These are phyloP conservation scores for Enteromius paludinosus DNA, from an alignment of 2,797 vertebrate species.

Conservation along the genomic window DNA sequence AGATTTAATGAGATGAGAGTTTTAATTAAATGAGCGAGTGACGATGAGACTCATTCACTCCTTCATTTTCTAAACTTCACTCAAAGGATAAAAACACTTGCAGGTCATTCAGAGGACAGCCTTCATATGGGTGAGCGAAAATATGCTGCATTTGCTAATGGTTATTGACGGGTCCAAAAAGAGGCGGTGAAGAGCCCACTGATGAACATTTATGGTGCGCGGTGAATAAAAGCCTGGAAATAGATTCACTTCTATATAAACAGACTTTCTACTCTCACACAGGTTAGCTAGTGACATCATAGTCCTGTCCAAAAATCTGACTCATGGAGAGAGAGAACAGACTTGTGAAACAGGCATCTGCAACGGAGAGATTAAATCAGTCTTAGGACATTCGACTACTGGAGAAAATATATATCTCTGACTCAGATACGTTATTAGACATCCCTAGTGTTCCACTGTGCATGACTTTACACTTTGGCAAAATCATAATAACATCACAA, in stretches of 20 bases:
- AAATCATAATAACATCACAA: background rate
- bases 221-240: slow-evolving; percentile 73
- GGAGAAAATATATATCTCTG: background rate
- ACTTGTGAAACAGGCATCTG: slow-evolving; percentile 6
- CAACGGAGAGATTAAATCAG: slow-evolving; percentile 15
- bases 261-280: slow-evolving; percentile 62
- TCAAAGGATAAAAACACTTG: slow-evolving; percentile 64
- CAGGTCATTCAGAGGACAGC: slow-evolving; percentile 66
- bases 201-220: slow-evolving; percentile 19
- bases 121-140: slow-evolving; percentile 39
- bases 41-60: slow-evolving; percentile 68
- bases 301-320: slow-evolving; percentile 11
- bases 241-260: slow-evolving; percentile 73
- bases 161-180: slow-evolving; percentile 44
- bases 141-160: slow-evolving; percentile 43
- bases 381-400: background rate
- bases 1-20: slow-evolving; percentile 77
- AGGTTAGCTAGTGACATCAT: slow-evolving; percentile 65
- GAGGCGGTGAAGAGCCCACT: slow-evolving; percentile 6
- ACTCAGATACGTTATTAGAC: slow-evolving; percentile 4
- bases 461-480: background rate
- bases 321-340: slow-evolving; percentile 24
- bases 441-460: background rate
- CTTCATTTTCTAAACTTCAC: slow-evolving; percentile 52
- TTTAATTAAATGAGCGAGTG: slow-evolving; percentile 78